Base-by-base conservation (phyloP, 1,140 invertebrate genomes). In the Dreissena polymorpha region DNA sequence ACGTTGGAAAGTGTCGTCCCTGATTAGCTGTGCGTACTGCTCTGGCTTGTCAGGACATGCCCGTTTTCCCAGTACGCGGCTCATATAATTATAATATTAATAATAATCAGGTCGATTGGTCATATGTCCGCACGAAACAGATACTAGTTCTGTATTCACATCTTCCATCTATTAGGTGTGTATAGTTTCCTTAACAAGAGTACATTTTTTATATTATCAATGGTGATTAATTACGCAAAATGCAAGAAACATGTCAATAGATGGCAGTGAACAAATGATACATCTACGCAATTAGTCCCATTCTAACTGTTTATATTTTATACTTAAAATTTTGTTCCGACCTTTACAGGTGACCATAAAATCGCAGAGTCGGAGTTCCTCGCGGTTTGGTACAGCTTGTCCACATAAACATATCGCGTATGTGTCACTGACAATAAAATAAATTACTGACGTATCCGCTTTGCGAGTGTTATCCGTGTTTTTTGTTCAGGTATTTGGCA, bases 341-440 rank as follows among this genome's bases (percentile, higher is more conserved):
- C 25, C 29, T 65, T 81, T 73, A 50, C 71, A 87, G 86, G 70
- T 51, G 86, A 87, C 60, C 67, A 69, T 39, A 75, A 57, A 27
- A 76, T 87, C 6, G 55, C 63, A 2, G 29, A 80, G 71, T 39
- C 55, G 10, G 86, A 87, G 77, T 87, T 87, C 55, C 65, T 76
- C 5, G 49, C 3, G 10, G 73, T 75, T 2, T 87, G 86, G 86
- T 73, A 51, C 55, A 81, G 70, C 21, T 49, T 81, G 57, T 73
- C 69, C 12, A 27, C 57, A 21, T 81, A 57, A 81, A 23, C n/a
- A 63, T 23, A 18, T 63, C 23, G 57, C 6, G 23, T 6, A 63
- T 63, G 2, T n/a, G n/a, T 63, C 2, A 63, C 2, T 63, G 6
- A n/a, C 2, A 5, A 63, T 5, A 5, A 63, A n/a, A 63, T 23